Base-by-base conservation (phyloP, 53 echinoderm and acorn worm species). In the Holothuria scabra region DNA sequence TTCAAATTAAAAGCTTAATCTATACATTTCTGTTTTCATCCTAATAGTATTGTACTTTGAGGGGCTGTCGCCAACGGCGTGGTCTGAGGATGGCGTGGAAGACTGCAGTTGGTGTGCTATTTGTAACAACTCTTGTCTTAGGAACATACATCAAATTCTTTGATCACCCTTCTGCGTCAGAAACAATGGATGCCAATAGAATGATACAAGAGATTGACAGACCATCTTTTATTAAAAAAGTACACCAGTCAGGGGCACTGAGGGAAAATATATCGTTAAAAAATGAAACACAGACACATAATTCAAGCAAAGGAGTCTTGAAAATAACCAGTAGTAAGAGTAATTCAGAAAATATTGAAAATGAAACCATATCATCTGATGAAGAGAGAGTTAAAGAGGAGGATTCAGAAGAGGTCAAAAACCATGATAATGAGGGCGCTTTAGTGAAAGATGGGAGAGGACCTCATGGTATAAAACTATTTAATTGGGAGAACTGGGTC, bases 401-500 rank as follows among this genome's bases (percentile, higher is more conserved):
- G 12, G 18, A 29, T 12, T 23, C 57, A 44, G 67, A 76, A 46
- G 84, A 85, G 46, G 64, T 38, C 10, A 66, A 69, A 30, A 75
- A 12, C 34, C 31, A 66, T 56, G 79, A 22, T 18, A 65, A 82
- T 14, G 34, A 76, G 20, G 35, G 44, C 24, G 76, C 26, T 4
- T 7, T 33, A 28, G 83, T 38, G 3, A 63, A 46, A 1, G 34
- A 46, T 66, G 89, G 85, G 8, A 64, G 76, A 59, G 83, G 83
- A 19, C 86, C 66, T 18, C 93, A 85, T 64, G 85, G 87, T 22
- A 78, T 93, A 14, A 88, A 89, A 23, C 66, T 66, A 20, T 90
- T 94, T 83, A 92, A 97, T 37, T 97, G 97, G 97, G 92, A 94
- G 34, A 46, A 84, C 46, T 97, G 97, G 97, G 87, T 97, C 20